Conservation (phyloP, 2,888 invertebrate genomes). For the Malthinus seriepunctatus region DNA sequence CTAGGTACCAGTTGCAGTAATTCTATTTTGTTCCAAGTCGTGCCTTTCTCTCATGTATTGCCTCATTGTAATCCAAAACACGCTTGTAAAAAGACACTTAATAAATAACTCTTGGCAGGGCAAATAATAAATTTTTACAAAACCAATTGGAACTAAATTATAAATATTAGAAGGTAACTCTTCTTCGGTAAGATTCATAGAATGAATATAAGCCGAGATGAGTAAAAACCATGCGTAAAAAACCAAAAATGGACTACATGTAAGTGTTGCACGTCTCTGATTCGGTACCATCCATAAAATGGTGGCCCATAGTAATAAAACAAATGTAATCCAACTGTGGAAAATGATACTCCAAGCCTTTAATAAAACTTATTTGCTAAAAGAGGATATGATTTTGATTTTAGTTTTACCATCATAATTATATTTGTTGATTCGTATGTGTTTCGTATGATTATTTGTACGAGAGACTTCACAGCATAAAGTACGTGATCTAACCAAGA, state of each 20-base stretch:
- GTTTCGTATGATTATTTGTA: conserved; percentile 73
- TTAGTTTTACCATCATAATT: conserved; percentile 82
- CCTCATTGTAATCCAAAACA: conserved; percentile 95
- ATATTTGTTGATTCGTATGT: conserved; percentile 87
- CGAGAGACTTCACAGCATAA: conserved; percentile 64
- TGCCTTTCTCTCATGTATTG: conserved; percentile 84
- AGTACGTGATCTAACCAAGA: conserved; percentile 63
- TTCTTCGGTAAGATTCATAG: conserved; percentile 81
- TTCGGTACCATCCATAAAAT: conserved; percentile 96
- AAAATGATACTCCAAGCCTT: conserved; percentile 99
- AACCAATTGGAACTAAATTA: conserved; percentile 79
- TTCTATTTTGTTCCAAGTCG: conserved; percentile 65
- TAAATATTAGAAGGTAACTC: conserved; percentile 77
- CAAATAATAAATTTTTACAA: conserved; percentile 67
- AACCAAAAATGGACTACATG: conserved; percentile 89
- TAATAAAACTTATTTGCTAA: conserved; percentile 39
- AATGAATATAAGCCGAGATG: conserved; percentile 83
- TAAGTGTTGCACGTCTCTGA: conserved; percentile 89
- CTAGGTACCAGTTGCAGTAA: conserved; percentile 63
- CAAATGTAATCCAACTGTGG: conserved; percentile 97
- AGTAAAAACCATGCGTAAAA: conserved; percentile 86
- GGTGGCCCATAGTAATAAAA: conserved; percentile 91
- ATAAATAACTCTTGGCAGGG: conserved; percentile 77
- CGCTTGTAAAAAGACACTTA: conserved; percentile 83
- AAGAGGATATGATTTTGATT: background rate